Base-by-base conservation (phyloP, 2,888 invertebrate species). In the Xestoiulus laeticollis region DNA sequence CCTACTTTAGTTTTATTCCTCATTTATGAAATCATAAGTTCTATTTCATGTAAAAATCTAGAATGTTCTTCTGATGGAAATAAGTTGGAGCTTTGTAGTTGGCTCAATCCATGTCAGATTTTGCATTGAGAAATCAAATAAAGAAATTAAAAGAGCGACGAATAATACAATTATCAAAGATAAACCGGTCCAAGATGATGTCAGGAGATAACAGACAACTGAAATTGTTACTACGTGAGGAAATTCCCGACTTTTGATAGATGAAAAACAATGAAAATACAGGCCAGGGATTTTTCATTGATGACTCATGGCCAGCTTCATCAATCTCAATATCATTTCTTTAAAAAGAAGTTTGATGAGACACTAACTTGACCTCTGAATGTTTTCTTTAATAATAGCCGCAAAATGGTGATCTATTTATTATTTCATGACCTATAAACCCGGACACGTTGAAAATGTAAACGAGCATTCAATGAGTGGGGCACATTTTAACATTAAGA, bases 361-460 rank as follows among this genome's bases (percentile, higher is more conserved):
- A 48, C 59, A 59, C 19, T n/a, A 59, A 59, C n/a, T 19, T 59
- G 59, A 6, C 59, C 59, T 59, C n/a, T n/a, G 59, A n/a, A 59
- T 59, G 59, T n/a, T 59, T 59, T 59, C 59, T 59, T n/a, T n/a
- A 59, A 59, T 59, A 59, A 59, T 59, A 59, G 59, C 59, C 14
- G 59, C 6, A 10, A 48, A 48, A 48, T 38, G 38, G 38, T 12
- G 48, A 59, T 59, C n/a, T n/a, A 59, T 59, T 59, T 59, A 59
- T 59, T 14, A 59, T n/a, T n/a, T n/a, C n/a, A 14, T 59, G 59
- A 59, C 59, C 59, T 59, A 59, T 59, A 59, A 59, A 59, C 59
- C 59, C 59, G 59, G 59, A 59, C n/a, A 19, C 59, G 3, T 59
- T 59, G 1, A 6, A 59, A n/a, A 59, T 59, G 59, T n/a, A 59